Evolutionary conservation across 2,113 vertebrate species (phyloP).

Genomic region (Dascyllus trimaculatus): DNA sequence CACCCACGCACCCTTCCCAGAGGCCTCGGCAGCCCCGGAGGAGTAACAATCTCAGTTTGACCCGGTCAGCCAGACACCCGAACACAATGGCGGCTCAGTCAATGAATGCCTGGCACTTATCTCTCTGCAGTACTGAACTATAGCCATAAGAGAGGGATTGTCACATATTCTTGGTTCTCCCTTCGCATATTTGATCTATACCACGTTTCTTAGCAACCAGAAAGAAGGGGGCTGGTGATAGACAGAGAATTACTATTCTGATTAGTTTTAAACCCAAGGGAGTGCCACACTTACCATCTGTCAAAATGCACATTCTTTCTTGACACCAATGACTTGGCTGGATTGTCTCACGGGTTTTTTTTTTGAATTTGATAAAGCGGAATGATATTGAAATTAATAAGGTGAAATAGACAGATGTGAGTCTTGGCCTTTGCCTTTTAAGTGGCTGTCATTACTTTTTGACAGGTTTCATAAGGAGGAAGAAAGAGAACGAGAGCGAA

Average conservation of each 20-base stretch:
- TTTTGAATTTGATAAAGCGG: conserved; percentile 62
- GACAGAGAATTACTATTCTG: conserved; percentile 30
- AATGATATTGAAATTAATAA: conserved; percentile 74
- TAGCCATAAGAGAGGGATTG: conserved; percentile 18
- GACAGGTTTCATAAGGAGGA: conserved; percentile 62
- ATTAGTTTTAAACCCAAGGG: conserved; percentile 36
- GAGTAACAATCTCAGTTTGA: conserved; percentile 44
- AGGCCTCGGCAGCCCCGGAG: conserved; percentile 35
- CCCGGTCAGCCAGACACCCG: conserved; percentile 46
- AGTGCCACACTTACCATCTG: conserved; percentile 54
- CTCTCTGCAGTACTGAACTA: conserved; percentile 38
- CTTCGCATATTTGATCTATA: conserved; percentile 16
- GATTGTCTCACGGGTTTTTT: conserved; percentile 52
- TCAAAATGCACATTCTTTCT: conserved; percentile 53
- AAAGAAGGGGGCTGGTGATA: conserved; percentile 11
- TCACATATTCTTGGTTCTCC: conserved; percentile 10
- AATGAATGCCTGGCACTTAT: conserved; percentile 45
- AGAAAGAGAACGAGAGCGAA: conserved; percentile 38
- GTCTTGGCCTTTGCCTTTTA: conserved; percentile 71
- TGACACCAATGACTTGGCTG: conserved; percentile 45
- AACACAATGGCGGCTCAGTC: conserved; percentile 43
- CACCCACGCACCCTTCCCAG: conserved; percentile 42
- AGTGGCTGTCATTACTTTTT: conserved; percentile 65
- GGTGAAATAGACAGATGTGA: conserved; percentile 63
- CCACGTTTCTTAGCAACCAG: conserved; percentile 26